Evolutionary conservation across 2,113 vertebrate species (phyloP), one percentile per base, ranked within the genome.

Genomic region (pig (Sus scrofa)): DNA sequence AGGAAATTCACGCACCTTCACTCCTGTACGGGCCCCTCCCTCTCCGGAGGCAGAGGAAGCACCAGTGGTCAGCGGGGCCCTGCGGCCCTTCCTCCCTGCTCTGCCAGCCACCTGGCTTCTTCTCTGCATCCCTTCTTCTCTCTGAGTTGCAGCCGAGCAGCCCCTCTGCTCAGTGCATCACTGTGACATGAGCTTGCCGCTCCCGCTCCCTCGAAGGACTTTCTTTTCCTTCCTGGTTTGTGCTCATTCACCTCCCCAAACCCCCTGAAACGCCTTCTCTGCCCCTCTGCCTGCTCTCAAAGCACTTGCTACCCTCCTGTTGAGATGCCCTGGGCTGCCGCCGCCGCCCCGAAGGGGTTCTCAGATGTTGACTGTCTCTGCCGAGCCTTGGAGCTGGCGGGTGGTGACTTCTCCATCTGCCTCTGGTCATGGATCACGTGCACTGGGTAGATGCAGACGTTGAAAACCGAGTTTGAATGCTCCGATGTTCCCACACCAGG

Each of bases 281-380:
- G 5, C 8, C 44, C 44, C 44, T 16, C 2, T 1, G 26, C 32
- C 32, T 30, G 1, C 2, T 0, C 8, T 44, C 44, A 44, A 44
- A 44, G 27, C 1, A 2, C 22, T 32, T 39, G 4, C 5, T 6
- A 4, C 15, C 0, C 0, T 12, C 13, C 8, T 1, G 5, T 1
- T 0, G 13, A 10, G 19, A 26, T 3, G 27, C 1, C 0, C 37
- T 26, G 3, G 8, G 20, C 3, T 0, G 0, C 67, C 6, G 27
- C 44, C 44, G 8, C 44, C 8, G 44, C 44, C 44, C n/a, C n/a
- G n/a, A 44, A 1, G 1, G 6, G 19, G 24, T 27, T 0, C 8
- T 9, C 3, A 6, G 6, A 6, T 14, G 44, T 20, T 8, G 0
- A 7, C 2, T 2, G 8, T 20, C 18, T 27, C 24, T 34, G 14